Conservation (phyloP, 2,797 vertebrate genomes). For the Glossophaga mutica region DNA sequence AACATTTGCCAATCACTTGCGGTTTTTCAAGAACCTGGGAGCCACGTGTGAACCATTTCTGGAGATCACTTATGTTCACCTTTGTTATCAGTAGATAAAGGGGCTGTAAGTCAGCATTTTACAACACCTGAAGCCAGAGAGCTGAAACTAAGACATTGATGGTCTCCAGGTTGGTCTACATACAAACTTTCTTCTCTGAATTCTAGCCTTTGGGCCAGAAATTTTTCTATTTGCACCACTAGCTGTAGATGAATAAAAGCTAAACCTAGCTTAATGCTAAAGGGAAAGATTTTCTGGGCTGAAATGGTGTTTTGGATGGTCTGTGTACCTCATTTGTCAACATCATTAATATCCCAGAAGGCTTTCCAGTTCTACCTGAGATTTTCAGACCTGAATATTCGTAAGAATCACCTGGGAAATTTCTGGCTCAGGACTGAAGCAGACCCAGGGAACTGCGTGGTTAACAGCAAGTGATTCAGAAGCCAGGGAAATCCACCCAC, state of each 20-base stretch:
- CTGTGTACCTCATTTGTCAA: not conserved
- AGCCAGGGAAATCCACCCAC: not conserved
- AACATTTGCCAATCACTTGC: slow-evolving; percentile 72
- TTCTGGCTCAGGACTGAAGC: not conserved
- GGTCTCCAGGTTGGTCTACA: not conserved
- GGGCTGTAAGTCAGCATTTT: not conserved
- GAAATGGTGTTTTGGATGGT: not conserved
- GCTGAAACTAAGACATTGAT: not conserved
- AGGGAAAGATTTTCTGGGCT: not conserved
- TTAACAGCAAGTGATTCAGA: not conserved
- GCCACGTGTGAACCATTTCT: slow-evolving; percentile 53
- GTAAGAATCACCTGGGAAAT: not conserved
- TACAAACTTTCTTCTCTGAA: not conserved
- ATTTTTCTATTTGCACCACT: not conserved
- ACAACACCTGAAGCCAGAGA: not conserved
- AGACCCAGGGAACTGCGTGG: not conserved
- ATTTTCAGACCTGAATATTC: not conserved
- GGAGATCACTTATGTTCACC: slow-evolving; percentile 61
- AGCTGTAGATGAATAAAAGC: not conserved
- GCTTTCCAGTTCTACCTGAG: not conserved
- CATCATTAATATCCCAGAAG: not conserved
- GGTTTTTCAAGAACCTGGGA: slow-evolving; percentile 69
- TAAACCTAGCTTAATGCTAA: not conserved
- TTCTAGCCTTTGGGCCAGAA: not conserved
- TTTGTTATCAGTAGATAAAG: slow-evolving; percentile 58